A percentile compares a stretch with the other conserved stretches of the same genome.
Evolutionary conservation across 2,888 invertebrate genomes (phyloP).

Genomic region (Thecocarcelia acutangulata): DNA sequence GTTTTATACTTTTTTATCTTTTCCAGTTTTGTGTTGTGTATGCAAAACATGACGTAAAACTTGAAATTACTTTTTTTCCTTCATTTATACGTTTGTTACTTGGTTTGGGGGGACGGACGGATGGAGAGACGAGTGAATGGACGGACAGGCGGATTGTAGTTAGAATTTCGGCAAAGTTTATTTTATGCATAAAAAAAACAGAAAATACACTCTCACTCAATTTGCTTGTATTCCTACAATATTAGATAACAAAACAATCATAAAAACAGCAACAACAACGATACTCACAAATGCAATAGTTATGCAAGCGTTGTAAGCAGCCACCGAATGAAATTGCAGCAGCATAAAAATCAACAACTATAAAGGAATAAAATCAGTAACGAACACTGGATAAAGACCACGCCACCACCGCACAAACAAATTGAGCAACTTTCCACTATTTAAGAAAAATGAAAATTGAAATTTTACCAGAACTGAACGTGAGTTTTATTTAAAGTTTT

Average conservation of each 20-base stretch:
- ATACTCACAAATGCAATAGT: slow-evolving; percentile 30
- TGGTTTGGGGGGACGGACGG: background rate
- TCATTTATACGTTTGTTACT: slow-evolving; percentile 39
- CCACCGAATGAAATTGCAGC: slow-evolving; percentile 22
- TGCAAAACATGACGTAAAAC: slow-evolving; percentile 70
- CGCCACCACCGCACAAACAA: slow-evolving; percentile 39
- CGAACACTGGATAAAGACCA: slow-evolving; percentile 4
- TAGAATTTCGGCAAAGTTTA: slow-evolving; percentile 49
- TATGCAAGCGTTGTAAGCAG: slow-evolving; percentile 33
- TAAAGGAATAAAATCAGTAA: slow-evolving; percentile 22
- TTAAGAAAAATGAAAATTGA: slow-evolving; percentile 49
- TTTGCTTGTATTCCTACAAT: slow-evolving; percentile 34
- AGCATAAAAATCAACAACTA: slow-evolving; percentile 39
- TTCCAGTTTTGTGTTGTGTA: slow-evolving; percentile 57
- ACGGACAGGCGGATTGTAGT: background rate
- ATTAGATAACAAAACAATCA: slow-evolving; percentile 37
- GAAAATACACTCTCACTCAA: slow-evolving; percentile 36
- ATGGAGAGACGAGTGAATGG: no score
- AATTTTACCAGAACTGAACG: slow-evolving; percentile 24
- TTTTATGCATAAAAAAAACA: slow-evolving; percentile 28
- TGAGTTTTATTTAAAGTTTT: background rate
- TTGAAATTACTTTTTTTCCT: slow-evolving; percentile 67
- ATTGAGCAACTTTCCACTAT: slow-evolving; percentile 53
- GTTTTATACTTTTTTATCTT: slow-evolving; percentile 32
- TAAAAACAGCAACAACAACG: slow-evolving; percentile 30